These are phyloP conservation scores for Lasioglossum pauxillum DNA, from an alignment of 2,888 invertebrate species.

Conservation along the genomic window DNA sequence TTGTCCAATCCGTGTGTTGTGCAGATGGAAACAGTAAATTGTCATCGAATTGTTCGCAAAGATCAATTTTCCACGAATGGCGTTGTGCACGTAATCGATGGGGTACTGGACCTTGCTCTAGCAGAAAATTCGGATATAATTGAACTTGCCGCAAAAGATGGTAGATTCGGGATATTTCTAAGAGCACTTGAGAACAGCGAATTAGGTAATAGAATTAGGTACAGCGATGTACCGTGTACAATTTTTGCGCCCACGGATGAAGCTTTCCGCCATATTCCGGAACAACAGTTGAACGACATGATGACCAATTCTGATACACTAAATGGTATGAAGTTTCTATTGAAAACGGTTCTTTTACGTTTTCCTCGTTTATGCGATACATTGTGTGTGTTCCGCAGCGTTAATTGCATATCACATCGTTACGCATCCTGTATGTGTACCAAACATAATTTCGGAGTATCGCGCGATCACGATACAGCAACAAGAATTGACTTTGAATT, in stretches of 20 bases:
- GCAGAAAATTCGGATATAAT: conserved; percentile 43
- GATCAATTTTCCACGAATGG: conserved; percentile 51
- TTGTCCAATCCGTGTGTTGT: not conserved
- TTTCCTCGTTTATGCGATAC: not conserved
- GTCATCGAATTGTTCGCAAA: conserved; percentile 49
- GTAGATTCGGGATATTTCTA: conserved; percentile 52
- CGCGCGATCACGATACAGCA: conserved; percentile 29
- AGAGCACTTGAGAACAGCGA: conserved; percentile 39
- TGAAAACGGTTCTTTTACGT: not conserved
- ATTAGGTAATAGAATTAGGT: conserved; percentile 26
- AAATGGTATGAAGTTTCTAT: conserved; percentile 29
- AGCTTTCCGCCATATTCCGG: conserved; percentile 37
- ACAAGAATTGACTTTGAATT: conserved; percentile 34
- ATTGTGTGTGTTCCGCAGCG: conserved; percentile 19
- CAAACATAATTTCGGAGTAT: conserved; percentile 46
- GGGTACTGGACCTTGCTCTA: conserved; percentile 44
- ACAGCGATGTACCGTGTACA: conserved; percentile 34
- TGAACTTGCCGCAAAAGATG: conserved; percentile 38
- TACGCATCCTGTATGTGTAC: conserved; percentile 41
- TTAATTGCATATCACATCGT: conserved; percentile 50
- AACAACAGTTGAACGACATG: conserved; percentile 21
- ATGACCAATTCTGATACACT: conserved; percentile 22
- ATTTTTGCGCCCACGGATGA: conserved; percentile 52
- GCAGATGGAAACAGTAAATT: conserved; percentile 55
- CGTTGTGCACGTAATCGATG: conserved; percentile 50